A percentile compares a stretch with the other conserved stretches of the same genome.
Conservation (phyloP, 1,140 invertebrate species). For the Leptinotarsa lineolata region DNA sequence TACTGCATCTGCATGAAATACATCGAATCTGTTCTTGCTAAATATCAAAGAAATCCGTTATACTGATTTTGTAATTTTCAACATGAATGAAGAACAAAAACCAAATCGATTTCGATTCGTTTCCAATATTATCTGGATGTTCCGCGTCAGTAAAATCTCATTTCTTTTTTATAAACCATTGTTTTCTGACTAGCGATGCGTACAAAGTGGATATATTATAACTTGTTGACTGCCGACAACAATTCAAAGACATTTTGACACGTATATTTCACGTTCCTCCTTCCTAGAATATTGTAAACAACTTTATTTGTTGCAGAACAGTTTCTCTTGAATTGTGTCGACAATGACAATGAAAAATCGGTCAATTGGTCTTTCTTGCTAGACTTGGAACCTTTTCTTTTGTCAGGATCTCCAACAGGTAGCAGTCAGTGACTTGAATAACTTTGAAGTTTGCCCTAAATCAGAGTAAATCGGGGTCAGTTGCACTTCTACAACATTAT, state of each 20-base stretch:
- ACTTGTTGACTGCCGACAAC: slow-evolving; percentile 2
- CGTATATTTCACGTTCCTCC: slow-evolving; percentile 7
- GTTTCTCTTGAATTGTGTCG: slow-evolving; percentile 1
- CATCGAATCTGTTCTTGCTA: neutral
- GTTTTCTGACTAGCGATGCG: slow-evolving; percentile 12
- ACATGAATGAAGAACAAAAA: slow-evolving; percentile 25
- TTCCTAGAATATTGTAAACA: slow-evolving; percentile 19
- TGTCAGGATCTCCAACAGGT: slow-evolving; percentile 2
- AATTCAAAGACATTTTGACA: slow-evolving; percentile 1
- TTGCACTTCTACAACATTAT: neutral
- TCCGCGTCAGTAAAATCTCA: slow-evolving; percentile 13
- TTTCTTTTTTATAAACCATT: slow-evolving; percentile 7
- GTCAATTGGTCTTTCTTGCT: neutral
- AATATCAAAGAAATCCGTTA: slow-evolving; percentile 22
- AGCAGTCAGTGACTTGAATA: neutral
- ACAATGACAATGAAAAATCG: neutral
- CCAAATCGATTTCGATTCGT: slow-evolving; percentile 1
- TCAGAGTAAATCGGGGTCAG: neutral
- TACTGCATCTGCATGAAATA: neutral
- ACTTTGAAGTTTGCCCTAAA: neutral
- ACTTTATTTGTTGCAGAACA: slow-evolving; percentile 14
- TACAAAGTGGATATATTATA: slow-evolving; percentile 10
- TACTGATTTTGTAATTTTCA: slow-evolving; percentile 18
- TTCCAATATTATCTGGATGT: neutral
- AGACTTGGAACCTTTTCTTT: slow-evolving; percentile 10